These are phyloP conservation scores for Percopsis omiscomaycus DNA, from an alignment of 2,797 vertebrate genomes.

Conservation along the genomic window DNA sequence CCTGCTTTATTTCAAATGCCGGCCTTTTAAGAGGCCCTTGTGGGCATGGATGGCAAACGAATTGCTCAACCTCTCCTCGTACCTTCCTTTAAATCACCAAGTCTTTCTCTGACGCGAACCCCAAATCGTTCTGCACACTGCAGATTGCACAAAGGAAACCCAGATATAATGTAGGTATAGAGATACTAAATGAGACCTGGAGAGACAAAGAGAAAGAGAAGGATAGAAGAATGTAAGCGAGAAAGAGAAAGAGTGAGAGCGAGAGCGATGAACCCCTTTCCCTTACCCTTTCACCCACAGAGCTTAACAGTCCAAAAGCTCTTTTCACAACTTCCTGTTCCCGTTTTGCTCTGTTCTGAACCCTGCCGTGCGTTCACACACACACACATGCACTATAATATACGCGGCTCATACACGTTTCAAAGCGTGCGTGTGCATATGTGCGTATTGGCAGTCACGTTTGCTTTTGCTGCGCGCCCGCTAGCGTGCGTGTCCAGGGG, in stretches of 20 bases:
- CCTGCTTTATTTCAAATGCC: slow-evolving; percentile 81
- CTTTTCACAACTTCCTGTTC: slow-evolving; percentile 65
- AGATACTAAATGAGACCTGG: slow-evolving; percentile 17
- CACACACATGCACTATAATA: not conserved
- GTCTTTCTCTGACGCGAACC: slow-evolving; percentile 51
- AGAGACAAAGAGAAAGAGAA: slow-evolving; percentile 28
- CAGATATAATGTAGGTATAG: slow-evolving; percentile 31
- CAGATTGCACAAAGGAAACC: slow-evolving; percentile 42
- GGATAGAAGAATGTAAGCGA: slow-evolving; percentile 22
- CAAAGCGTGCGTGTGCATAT: slow-evolving; percentile 26
- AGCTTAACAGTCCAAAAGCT: slow-evolving; percentile 56
- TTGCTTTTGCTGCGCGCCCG: too few species aligned
- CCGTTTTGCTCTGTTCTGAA: slow-evolving; percentile 52
- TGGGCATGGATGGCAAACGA: slow-evolving; percentile 75
- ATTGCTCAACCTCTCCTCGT: slow-evolving; percentile 53
- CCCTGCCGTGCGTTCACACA: slow-evolving; percentile 27
- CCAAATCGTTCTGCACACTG: slow-evolving; percentile 26
- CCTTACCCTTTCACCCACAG: slow-evolving; percentile 40
- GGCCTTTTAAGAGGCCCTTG: slow-evolving; percentile 75
- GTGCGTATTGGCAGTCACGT: not conserved
- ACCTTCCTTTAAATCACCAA: slow-evolving; percentile 39
- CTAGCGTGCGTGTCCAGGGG: too few species aligned
- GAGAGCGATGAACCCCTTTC: slow-evolving; percentile 56
- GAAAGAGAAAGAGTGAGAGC: slow-evolving; percentile 30
- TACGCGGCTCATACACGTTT: too few species aligned